Evolutionary conservation across 2,888 invertebrate genomes (phyloP), one percentile per base, ranked within the genome.

Genomic region (Ephialtes manifestator): DNA sequence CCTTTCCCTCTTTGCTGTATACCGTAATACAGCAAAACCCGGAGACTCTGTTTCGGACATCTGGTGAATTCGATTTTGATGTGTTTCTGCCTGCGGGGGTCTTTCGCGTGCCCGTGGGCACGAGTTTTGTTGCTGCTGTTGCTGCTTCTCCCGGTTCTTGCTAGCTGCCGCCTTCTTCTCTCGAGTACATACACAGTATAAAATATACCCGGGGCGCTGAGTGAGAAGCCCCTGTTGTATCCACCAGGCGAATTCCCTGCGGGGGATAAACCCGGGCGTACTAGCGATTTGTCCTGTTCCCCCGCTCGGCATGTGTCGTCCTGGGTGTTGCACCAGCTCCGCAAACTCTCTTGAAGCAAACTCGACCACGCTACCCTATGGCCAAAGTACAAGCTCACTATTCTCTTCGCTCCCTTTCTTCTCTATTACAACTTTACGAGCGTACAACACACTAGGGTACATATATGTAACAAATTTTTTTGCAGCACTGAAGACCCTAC

Each of bases 11-110:
- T 48, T 51, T 13, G 20, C 28, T 63, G 63, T 72, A 74, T 71
- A 67, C 71, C 68, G 75, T 58, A 39, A 63, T 53, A 76, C 76
- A 15, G 65, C 51, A 39, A 81, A 53, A 72, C 67, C 72, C 18
- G 68, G 81, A 88, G 90, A 90, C 89, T 90, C 90, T 90, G 89
- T 91, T 90, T 87, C 90, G 93, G 93, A 93, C 94, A 94, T 94
- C 93, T 94, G 94, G 92, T 93, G 91, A 92, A 94, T 94, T 94
- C 93, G 93, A 94, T 94, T 93, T 94, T 94, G 93, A 93, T 93
- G 93, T 92, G 93, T 93, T 93, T 92, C 92, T 91, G 88, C 92
- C 91, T 83, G 92, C 90, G 92, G 90, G 91, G 89, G 90, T 77
- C 86, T 63, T 75, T 84, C 70, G 84, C 81, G 70, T 68, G 86